These are phyloP conservation scores for Drosophila anomalata DNA, from an alignment of 2,888 invertebrate genomes.

Conservation along the genomic window DNA sequence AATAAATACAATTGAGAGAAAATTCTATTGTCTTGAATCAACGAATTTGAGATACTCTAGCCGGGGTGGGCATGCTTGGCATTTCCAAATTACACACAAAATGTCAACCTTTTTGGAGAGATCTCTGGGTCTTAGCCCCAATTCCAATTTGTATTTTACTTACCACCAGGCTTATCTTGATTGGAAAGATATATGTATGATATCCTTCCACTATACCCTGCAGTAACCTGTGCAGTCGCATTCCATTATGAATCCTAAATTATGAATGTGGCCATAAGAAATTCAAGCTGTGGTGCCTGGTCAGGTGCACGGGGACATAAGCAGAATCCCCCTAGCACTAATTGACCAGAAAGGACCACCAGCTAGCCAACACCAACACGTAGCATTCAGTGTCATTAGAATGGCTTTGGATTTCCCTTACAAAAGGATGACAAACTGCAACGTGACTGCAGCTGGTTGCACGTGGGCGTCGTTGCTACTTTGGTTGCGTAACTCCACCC, in stretches of 20 bases:
- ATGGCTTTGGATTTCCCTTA: constrained; percentile 47
- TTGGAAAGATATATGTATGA: constrained; percentile 9
- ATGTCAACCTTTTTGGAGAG: neutral
- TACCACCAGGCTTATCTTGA: constrained; percentile 10
- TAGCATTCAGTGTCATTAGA: constrained; percentile 65
- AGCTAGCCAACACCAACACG: constrained; percentile 53
- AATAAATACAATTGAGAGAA: constrained; percentile 52
- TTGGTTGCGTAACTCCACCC: constrained; percentile 48
- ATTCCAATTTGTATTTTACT: neutral
- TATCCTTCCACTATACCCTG: constrained; percentile 14
- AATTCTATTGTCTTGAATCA: constrained; percentile 46
- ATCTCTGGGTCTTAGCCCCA: neutral
- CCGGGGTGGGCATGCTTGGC: neutral
- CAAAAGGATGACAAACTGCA: constrained; percentile 76
- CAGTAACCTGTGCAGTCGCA: constrained; percentile 10
- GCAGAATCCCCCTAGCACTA: constrained; percentile 54
- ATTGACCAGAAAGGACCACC: constrained; percentile 77
- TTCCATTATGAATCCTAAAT: constrained; percentile 60
- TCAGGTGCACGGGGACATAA: constrained; percentile 57
- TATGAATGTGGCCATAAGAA: constrained; percentile 61
- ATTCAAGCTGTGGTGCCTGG: constrained; percentile 44
- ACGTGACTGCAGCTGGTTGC: constrained; percentile 72
- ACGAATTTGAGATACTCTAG: neutral
- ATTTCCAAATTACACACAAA: neutral
- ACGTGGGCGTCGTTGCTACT: constrained; percentile 55